These are phyloP conservation scores for Vombatus ursinus DNA, from an alignment of 2,113 vertebrate species.

Conservation along the genomic window DNA sequence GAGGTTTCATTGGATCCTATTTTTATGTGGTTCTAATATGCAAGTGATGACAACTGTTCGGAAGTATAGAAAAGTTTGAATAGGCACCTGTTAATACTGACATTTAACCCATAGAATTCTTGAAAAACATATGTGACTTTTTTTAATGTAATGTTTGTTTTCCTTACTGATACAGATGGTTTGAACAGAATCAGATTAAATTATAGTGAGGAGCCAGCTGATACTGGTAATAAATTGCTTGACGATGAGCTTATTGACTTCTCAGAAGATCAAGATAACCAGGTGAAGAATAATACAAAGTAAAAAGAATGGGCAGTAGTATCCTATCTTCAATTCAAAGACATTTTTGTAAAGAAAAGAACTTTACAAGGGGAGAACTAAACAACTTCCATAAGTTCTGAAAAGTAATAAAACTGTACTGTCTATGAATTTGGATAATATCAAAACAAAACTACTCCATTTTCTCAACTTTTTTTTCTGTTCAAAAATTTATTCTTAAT, in stretches of 20 bases:
- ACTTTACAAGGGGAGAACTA: not conserved
- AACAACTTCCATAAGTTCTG: not conserved
- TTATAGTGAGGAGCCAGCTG: slow-evolving; percentile 87
- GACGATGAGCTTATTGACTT: slow-evolving; percentile 91
- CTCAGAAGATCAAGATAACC: slow-evolving; percentile 96
- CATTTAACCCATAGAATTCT: not conserved
- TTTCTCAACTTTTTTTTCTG: slow-evolving; percentile 5
- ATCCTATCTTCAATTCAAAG: not conserved
- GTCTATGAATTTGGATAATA: slow-evolving; percentile 1
- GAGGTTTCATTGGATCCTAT: not conserved
- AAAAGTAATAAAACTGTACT: not conserved
- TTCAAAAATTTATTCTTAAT: slow-evolving; percentile 3
- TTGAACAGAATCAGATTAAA: slow-evolving; percentile 93
- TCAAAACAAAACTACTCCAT: slow-evolving; percentile 5
- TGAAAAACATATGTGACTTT: slow-evolving; percentile 24
- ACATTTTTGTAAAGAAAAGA: not conserved
- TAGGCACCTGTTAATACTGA: not conserved
- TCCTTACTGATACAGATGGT: slow-evolving; percentile 86
- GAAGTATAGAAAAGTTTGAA: not conserved
- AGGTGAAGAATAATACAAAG: slow-evolving; percentile 83
- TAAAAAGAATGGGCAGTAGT: not conserved
- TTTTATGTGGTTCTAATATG: not conserved
- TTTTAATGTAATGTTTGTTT: slow-evolving; percentile 71
- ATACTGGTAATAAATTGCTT: slow-evolving; percentile 81
- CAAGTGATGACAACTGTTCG: not conserved